Base-by-base conservation (phyloP, 1,140 invertebrate genomes). In the Drosophila ogumai region DNA sequence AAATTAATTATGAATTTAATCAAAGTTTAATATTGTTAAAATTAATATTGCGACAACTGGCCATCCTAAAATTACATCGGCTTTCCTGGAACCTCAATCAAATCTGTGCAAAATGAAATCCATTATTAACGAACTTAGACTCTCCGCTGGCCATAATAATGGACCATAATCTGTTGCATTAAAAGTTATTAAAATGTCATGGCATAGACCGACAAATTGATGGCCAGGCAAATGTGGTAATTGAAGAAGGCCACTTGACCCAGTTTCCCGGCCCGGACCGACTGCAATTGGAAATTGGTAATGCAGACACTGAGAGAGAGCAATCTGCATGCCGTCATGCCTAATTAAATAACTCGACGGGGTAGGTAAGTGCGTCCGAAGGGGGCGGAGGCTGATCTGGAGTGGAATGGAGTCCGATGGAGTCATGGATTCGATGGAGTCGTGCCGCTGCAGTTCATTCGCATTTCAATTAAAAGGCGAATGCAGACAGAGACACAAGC, bases 391-490 rank as follows among this genome's bases (percentile, higher is more conserved):
- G 25, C 25, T 28, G 25, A 36, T 36, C 57, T 50, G 57, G 43
- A 36, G 57, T 54, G 34, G 38, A 54, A 49, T 60, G 36, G 36
- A 72, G 52, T 41, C 36, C 36, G 46, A 22, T 22, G 22, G 22
- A 22, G 22, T 28, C 13, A n/a, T 17, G 50, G 22, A 59, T 32
- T 43, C 19, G 31, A 44, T 50, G 46, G 43, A 38, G 31, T 36
- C n/a, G 47, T 55, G 10, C 22, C 3, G 50, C 57, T 82, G 59
- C 71, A 82, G 81, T 84, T 82, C 75, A 82, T 84, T 82, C 81
- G 81, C 81, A 75, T 82, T 84, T 82, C 81, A 82, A 79, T 84
- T 82, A 82, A 82, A 74, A 55, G 25, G 64, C 36, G 36, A 49
- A 56, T 60, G 44, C 56, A 55, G 56, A 49, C 61, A 54, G 19